These are phyloP conservation scores for Saccostrea echinata DNA, from an alignment of 1,140 invertebrate species.

Conservation along the genomic window DNA sequence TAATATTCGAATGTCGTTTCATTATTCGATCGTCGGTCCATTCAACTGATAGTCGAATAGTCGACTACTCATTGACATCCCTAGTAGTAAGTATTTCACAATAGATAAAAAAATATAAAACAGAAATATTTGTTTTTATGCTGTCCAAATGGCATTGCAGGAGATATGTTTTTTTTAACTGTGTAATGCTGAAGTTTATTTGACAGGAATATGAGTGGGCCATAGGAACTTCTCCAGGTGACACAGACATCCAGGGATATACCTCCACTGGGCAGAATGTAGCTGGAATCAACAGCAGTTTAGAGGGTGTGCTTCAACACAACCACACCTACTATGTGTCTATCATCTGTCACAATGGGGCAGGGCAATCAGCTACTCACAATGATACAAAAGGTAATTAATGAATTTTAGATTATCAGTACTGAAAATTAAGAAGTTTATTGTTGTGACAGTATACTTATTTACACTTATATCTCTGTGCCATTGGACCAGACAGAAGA, in stretches of 20 bases:
- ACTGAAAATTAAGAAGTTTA: too few relatives aligned
- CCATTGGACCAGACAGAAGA: too few relatives aligned
- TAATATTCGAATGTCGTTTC: too few relatives aligned
- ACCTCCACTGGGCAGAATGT: slow-evolving; percentile 55
- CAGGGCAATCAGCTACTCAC: slow-evolving; percentile 41
- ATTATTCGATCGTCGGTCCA: too few relatives aligned
- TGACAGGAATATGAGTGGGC: slow-evolving; percentile 65
- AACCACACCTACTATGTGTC: slow-evolving; percentile 63
- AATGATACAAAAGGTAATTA: background rate
- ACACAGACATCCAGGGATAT: slow-evolving; percentile 60
- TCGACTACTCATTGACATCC: too few relatives aligned
- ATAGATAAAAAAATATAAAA: background rate
- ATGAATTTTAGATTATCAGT: too few relatives aligned
- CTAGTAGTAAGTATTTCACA: slow-evolving; percentile 56
- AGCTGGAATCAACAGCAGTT: slow-evolving; percentile 57
- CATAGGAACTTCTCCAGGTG: slow-evolving; percentile 61
- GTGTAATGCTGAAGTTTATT: background rate
- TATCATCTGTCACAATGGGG: slow-evolving; percentile 63
- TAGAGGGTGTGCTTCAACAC: slow-evolving; percentile 57
- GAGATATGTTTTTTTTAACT: background rate
- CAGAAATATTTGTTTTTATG: background rate
- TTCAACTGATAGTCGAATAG: too few relatives aligned
- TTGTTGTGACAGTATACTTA: too few relatives aligned
- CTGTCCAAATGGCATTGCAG: too few relatives aligned
- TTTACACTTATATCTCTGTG: too few relatives aligned